Conservation (phyloP, 2,113 vertebrate genomes). For the Tinamus guttatus region DNA sequence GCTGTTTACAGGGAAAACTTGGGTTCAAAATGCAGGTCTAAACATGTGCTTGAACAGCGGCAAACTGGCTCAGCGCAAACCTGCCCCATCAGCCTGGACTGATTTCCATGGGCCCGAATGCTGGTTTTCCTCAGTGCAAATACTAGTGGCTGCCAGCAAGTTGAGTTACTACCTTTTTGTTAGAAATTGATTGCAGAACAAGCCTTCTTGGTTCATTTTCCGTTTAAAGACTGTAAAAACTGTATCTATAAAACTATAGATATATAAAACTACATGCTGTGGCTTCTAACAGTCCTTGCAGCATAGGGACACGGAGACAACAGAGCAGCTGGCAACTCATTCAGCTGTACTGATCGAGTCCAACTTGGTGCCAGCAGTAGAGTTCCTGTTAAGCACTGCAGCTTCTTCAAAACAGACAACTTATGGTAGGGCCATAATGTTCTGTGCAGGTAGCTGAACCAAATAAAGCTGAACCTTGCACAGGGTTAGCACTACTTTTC, state of each 20-base stretch:
- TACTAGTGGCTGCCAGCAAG: background rate
- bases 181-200: background rate
- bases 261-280: background rate
- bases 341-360: constrained; percentile 13
- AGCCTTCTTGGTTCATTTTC: background rate
- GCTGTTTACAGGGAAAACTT: background rate
- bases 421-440: background rate
- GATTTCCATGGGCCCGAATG: background rate
- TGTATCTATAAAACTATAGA: too few species aligned
- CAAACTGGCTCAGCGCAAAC: too few species aligned
- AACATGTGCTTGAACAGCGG: background rate
- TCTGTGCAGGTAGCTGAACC: background rate
- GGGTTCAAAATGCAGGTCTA: background rate
- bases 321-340: constrained; percentile 28
- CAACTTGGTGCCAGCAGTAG: background rate
- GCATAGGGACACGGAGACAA: background rate
- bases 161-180: background rate
- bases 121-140: background rate
- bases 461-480: constrained; percentile 9
- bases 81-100: too few species aligned
- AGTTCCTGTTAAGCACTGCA: background rate
- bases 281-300: background rate
- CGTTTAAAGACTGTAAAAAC: background rate
- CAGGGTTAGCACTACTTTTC: background rate
- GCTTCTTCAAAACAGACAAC: background rate